phyloP scores from a whole-genome alignment of 2,797 vertebrate genomes.

The Sphenodon punctatus region DNA sequence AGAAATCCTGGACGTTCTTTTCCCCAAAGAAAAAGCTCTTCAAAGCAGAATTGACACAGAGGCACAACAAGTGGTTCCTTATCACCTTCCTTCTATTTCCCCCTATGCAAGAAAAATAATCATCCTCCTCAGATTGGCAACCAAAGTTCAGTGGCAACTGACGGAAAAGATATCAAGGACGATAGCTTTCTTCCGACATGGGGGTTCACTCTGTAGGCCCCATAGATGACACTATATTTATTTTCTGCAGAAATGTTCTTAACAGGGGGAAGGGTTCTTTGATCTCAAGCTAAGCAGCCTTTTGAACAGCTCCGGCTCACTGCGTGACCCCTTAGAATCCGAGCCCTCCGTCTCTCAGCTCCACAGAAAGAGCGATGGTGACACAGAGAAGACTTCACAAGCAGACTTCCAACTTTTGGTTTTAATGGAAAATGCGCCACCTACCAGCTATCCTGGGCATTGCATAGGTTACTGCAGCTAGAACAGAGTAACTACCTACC shows the following conservation, averaged over 20 bases:
- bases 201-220: too few species aligned
- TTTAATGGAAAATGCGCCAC: constrained; percentile 68
- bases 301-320: fast-evolving
- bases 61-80: neutral
- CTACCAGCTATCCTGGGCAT: constrained; percentile 47
- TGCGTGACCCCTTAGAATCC: neutral
- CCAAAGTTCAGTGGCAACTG: too few species aligned
- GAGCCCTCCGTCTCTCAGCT: neutral
- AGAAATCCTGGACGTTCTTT: too few species aligned
- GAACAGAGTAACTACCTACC: too few species aligned
- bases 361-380: fast-evolving
- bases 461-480: constrained; percentile 24
- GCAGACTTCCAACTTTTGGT: neutral
- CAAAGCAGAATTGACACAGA: neutral
- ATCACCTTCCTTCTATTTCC: neutral
- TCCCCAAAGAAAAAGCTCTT: neutral
- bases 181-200: too few species aligned
- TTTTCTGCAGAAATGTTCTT: too few species aligned
- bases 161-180: too few species aligned
- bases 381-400: neutral
- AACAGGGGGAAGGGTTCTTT: too few species aligned
- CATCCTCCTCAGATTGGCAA: too few species aligned
- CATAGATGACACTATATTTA: too few species aligned
- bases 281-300: too few species aligned
- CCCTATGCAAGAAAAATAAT: neutral